These are phyloP conservation scores for Perdita meconis DNA, from an alignment of 2,888 invertebrate species.

Conservation along the genomic window DNA sequence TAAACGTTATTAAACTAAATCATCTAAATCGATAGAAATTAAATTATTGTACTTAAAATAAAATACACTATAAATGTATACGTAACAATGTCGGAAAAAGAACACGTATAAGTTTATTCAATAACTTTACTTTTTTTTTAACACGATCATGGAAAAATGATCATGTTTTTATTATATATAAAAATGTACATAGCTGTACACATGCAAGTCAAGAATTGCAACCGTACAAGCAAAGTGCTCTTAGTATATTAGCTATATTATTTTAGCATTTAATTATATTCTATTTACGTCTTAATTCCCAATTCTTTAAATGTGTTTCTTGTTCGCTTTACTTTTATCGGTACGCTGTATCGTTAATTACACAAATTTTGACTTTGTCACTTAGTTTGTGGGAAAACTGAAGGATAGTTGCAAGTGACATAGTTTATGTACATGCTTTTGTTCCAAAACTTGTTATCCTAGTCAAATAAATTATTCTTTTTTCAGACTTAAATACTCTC, in stretches of 20 bases:
- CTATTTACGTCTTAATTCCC: constrained; percentile 75
- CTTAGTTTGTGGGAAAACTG: constrained; percentile 72
- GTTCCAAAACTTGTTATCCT: constrained; percentile 56
- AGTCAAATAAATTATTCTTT: constrained; percentile 66
- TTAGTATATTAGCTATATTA: constrained; percentile 78
- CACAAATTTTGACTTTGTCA: constrained; percentile 66
- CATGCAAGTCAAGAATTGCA: constrained; percentile 81
- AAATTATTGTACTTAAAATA: constrained; percentile 17
- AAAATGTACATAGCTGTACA: constrained; percentile 83
- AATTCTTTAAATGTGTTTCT: constrained; percentile 72
- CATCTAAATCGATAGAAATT: constrained; percentile 18
- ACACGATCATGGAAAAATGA: constrained; percentile 66
- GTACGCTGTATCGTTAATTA: constrained; percentile 69
- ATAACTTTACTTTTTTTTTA: constrained; percentile 67
- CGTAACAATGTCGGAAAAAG: constrained; percentile 43
- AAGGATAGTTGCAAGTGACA: constrained; percentile 56
- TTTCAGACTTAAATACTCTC: constrained; percentile 59
- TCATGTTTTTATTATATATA: constrained; percentile 77
- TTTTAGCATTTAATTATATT: constrained; percentile 75
- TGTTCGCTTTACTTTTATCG: constrained; percentile 69
- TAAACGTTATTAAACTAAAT: neutral
- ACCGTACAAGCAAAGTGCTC: constrained; percentile 82
- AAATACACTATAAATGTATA: neutral
- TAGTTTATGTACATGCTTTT: constrained; percentile 66
- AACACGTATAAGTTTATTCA: constrained; percentile 63